phyloP scores from a whole-genome alignment of 2,113 vertebrate species.

The Terrapene triunguis region DNA sequence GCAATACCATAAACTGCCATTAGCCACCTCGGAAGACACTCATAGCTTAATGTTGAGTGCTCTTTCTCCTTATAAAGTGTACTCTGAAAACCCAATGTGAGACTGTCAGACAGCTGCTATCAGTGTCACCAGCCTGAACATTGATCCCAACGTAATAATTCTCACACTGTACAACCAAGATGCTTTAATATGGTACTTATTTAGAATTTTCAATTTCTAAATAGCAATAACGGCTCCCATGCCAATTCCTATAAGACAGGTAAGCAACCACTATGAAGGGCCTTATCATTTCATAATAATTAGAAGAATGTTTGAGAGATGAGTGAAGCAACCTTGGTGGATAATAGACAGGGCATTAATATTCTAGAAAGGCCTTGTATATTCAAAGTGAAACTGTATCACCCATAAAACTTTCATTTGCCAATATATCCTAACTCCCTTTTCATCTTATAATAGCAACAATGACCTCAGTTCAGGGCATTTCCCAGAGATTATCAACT shows the following conservation, averaged over 20 bases:
- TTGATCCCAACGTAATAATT: not conserved
- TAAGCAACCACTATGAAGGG: not conserved
- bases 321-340: conserved; percentile 65
- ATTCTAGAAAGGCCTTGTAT: not conserved
- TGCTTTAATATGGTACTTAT: not conserved
- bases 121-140: not conserved
- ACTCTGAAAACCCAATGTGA: not conserved
- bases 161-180: not conserved
- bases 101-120: not conserved
- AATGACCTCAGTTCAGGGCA: conserved; percentile 72
- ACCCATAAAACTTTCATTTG: not conserved
- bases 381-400: not conserved
- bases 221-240: not conserved
- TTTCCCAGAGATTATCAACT: conserved; percentile 77
- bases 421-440: not conserved
- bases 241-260: not conserved
- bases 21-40: not conserved
- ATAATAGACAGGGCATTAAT: conserved; percentile 54
- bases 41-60: not conserved
- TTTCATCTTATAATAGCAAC: conserved; percentile 68
- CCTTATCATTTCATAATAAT: conserved; percentile 43
- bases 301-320: conserved; percentile 51
- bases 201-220: not conserved
- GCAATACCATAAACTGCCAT: not conserved
- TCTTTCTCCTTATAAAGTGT: not conserved